phyloP scores from a whole-genome alignment of 2,797 vertebrate species.

The Lepilemur ruficaudatus region DNA sequence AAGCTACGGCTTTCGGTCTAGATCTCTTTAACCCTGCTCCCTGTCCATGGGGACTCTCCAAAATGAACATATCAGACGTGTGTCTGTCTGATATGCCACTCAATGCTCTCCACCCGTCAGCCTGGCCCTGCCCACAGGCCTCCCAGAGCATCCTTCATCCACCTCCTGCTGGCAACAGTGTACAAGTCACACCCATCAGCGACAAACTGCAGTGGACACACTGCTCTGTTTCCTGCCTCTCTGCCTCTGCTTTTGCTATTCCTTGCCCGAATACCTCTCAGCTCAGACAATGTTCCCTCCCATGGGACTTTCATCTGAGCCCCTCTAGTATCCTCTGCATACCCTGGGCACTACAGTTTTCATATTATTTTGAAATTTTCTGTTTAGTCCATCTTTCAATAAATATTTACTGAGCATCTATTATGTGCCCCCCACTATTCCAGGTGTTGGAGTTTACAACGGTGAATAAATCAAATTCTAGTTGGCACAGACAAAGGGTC shows the following conservation, averaged over 20 bases:
- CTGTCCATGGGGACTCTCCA: neutral
- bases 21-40: neutral
- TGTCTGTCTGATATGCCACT: neutral
- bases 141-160: neutral
- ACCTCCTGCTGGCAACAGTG: neutral
- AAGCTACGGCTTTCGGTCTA: neutral
- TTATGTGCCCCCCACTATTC: neutral
- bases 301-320: neutral
- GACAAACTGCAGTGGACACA: neutral
- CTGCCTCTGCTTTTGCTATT: too few species aligned
- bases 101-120: too few species aligned
- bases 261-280: neutral
- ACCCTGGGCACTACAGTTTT: neutral
- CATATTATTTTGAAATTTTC: neutral
- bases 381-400: neutral
- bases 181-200: too few species aligned
- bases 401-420: neutral
- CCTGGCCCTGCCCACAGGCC: neutral
- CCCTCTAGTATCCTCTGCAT: neutral
- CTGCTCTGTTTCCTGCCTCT: neutral
- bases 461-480: neutral
- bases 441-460: neutral
- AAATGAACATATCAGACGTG: neutral
- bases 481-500: neutral
- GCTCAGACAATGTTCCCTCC: accelerated